Evolutionary conservation across 2,797 vertebrate genomes (phyloP).

Genomic region (Siniperca obscura): DNA sequence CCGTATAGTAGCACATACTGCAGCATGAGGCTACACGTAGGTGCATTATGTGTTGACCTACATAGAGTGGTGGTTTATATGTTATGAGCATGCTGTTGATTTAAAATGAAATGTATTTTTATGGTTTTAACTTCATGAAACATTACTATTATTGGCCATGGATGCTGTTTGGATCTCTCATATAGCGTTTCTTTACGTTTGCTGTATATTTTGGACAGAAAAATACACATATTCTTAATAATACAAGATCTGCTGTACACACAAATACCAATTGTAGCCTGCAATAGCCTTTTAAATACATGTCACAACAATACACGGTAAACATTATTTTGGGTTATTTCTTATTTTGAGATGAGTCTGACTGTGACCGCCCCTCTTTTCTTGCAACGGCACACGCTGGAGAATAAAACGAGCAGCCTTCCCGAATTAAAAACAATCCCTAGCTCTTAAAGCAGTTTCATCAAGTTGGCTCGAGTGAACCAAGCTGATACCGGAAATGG

Average conservation of each 20-base stretch:
- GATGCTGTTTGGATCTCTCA: neutral
- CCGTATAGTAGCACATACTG: slow-evolving; percentile 63
- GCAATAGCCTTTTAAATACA: neutral
- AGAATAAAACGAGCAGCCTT: slow-evolving; percentile 53
- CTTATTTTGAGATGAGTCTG: neutral
- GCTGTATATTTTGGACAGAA: neutral
- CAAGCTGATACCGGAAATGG: neutral
- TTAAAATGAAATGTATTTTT: slow-evolving; percentile 34
- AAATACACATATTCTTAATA: neutral
- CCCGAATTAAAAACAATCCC: slow-evolving; percentile 78
- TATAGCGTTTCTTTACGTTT: neutral
- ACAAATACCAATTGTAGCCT: neutral
- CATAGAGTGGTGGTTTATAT: slow-evolving; percentile 29
- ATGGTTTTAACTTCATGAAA: slow-evolving; percentile 25
- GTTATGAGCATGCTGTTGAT: slow-evolving; percentile 1
- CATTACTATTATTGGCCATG: neutral
- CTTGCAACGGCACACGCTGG: slow-evolving; percentile 8
- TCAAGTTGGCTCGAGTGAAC: slow-evolving; percentile 19
- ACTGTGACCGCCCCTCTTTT: slow-evolving; percentile 46
- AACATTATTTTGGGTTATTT: neutral
- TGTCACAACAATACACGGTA: neutral
- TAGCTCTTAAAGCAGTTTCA: slow-evolving; percentile 39
- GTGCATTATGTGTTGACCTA: slow-evolving; percentile 49
- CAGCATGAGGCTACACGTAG: slow-evolving; percentile 46
- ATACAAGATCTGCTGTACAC: no score